Evolutionary conservation across 2,113 vertebrate species (phyloP), one percentile per base, ranked within the genome.

Genomic region (Vidua macroura): DNA sequence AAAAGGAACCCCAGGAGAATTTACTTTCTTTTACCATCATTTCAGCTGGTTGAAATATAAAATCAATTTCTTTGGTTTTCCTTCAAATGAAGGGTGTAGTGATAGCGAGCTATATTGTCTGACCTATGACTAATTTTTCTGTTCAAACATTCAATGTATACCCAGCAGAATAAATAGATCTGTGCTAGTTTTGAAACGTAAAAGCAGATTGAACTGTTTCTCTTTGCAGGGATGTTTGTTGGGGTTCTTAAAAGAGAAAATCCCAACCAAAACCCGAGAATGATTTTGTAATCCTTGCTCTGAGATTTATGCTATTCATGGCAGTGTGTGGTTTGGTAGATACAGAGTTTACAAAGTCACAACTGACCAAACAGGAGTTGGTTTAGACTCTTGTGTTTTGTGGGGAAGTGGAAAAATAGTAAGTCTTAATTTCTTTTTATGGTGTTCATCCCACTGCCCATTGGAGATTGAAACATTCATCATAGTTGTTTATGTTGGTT

Each of bases 341-440:
- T 86, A 48, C 6, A 78, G 73, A 90, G 63, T 90, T 93, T 86
- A 64, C 19, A 1, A 66, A 94, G 77, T 95, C 92, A 66, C 66
- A 73, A 72, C 64, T 92, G 80, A 86, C 92, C 90, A 69, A 76
- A 64, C 48, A 53, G 68, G 79, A 93, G 56, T 84, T 94, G 77
- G 69, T 95, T 97, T 90, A 76, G 77, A 66, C 49, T 67, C 52
- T 56, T 83, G 73, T 93, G 62, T 95, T 96, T 95, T 92, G 88
- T 86, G 62, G 49, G 55, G 70, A 92, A 83, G 41, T 81, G 83
- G 80, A 86, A 92, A 96, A 96, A 93, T 79, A 88, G 77, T 88
- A 91, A 74, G 85, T 77, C 88, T 90, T 92, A 92, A 56, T 95
- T 93, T 95, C 90, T 94, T 92, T 95, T 93, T 93, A 83, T 88